phyloP scores from a whole-genome alignment of 2,888 invertebrate species.

The Norana najaformis region DNA sequence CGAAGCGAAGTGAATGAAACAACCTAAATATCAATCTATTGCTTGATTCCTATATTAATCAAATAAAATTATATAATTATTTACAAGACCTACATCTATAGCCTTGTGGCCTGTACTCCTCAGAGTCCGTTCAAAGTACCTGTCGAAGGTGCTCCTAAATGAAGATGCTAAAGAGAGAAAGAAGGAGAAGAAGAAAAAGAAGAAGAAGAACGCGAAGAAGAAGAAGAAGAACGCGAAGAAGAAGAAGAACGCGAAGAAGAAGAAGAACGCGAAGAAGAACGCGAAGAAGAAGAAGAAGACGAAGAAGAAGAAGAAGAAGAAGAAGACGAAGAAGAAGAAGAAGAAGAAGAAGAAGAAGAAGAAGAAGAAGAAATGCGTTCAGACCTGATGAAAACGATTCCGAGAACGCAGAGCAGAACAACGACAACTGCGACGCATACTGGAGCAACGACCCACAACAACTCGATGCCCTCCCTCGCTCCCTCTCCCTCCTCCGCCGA shows the following conservation, averaged over 20 bases:
- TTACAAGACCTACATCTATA: too few relatives aligned
- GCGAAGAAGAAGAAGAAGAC: too few relatives aligned
- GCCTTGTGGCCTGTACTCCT: too few relatives aligned
- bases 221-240: not conserved
- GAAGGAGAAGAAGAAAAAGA: too few relatives aligned
- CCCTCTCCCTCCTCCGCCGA: not conserved
- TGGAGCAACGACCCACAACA: constrained; percentile 86
- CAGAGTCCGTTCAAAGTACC: too few relatives aligned
- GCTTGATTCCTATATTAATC: too few relatives aligned
- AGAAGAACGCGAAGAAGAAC: too few relatives aligned
- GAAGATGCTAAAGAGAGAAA: not conserved
- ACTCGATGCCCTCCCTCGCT: constrained; percentile 24
- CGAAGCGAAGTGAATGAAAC: too few relatives aligned
- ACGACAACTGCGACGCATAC: constrained; percentile 86
- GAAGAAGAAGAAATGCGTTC: not conserved
- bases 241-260: not conserved
- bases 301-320: not conserved
- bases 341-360: not conserved
- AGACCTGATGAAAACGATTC: constrained; percentile 55
- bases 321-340: not conserved
- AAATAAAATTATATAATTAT: too few relatives aligned
- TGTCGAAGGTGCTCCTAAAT: not conserved
- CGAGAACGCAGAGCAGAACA: constrained; percentile 77
- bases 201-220: not conserved
- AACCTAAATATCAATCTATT: too few relatives aligned